Conservation (phyloP, 1,140 invertebrate genomes). For the Aphelenchoides besseyi region DNA sequence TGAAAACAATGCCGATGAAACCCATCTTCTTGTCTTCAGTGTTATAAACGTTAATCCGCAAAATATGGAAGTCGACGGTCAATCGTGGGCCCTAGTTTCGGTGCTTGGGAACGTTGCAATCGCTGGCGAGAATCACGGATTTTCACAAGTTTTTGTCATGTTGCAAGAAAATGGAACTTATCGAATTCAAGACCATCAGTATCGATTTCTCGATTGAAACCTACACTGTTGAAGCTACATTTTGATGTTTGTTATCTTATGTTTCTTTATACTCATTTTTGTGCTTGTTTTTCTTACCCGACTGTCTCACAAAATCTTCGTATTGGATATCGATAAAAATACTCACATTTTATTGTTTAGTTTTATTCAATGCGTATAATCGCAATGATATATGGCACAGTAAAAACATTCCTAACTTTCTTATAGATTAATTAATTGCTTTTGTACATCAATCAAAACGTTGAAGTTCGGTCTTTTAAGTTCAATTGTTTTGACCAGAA, state of each 20-base stretch:
- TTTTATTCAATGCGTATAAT: neutral
- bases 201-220: constrained; percentile 15
- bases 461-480: neutral
- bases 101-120: constrained; percentile 12
- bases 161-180: neutral
- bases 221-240: neutral
- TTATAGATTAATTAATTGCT: neutral
- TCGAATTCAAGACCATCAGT: constrained; percentile 12
- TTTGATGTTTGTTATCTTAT: constrained; percentile 1
- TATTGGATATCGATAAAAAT: too few relatives aligned
- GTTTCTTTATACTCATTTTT: neutral
- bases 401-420: neutral
- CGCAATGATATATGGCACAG: neutral
- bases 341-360: neutral
- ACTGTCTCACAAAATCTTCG: too few relatives aligned
- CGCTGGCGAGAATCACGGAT: neutral
- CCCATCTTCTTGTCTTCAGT: constrained; percentile 1
- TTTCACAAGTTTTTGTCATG: constrained; percentile 9
- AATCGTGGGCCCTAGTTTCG: constrained; percentile 10
- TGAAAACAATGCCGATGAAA: too few relatives aligned
- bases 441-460: neutral
- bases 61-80: neutral
- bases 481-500: neutral
- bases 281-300: neutral
- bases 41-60: constrained; percentile 9